These are phyloP conservation scores for Ctenoplectra terminalis DNA, from an alignment of 1,140 invertebrate genomes.

Conservation along the genomic window DNA sequence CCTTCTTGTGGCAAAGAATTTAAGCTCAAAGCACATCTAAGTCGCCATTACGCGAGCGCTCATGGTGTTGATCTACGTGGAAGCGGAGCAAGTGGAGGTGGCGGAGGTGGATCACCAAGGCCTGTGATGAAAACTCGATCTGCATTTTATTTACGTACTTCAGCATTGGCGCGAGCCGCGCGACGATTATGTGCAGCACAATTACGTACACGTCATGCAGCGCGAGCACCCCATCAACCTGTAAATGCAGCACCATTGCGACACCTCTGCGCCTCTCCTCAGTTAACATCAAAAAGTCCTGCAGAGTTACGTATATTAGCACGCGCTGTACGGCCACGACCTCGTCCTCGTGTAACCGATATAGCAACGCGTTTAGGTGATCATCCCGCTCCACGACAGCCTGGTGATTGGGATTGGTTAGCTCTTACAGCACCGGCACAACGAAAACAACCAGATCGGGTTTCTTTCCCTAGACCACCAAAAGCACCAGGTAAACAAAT, in stretches of 20 bases:
- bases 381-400: slow-evolving; percentile 82
- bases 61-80: slow-evolving; percentile 89
- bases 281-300: slow-evolving; percentile 91
- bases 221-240: slow-evolving; percentile 91
- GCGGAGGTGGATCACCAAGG: slow-evolving; percentile 88
- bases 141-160: slow-evolving; percentile 96
- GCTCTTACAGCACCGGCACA: slow-evolving; percentile 90
- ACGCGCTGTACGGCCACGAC: slow-evolving; percentile 91
- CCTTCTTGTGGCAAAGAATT: slow-evolving; percentile 97
- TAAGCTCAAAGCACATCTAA: slow-evolving; percentile 95
- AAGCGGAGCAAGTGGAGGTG: slow-evolving; percentile 65
- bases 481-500: slow-evolving; percentile 87
- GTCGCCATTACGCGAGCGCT: slow-evolving; percentile 95
- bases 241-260: slow-evolving; percentile 84
- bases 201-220: slow-evolving; percentile 92
- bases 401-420: slow-evolving; percentile 91
- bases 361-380: slow-evolving; percentile 91
- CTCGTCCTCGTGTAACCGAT: slow-evolving; percentile 87
- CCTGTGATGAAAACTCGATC: slow-evolving; percentile 98
- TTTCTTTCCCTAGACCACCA: slow-evolving; percentile 94
- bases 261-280: slow-evolving; percentile 88
- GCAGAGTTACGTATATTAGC: slow-evolving; percentile 89
- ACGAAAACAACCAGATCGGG: slow-evolving; percentile 90
- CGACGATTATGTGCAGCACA: slow-evolving; percentile 92
- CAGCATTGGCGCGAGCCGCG: slow-evolving; percentile 93